Evolutionary conservation across 2,888 invertebrate species (phyloP), one percentile per base, ranked within the genome.

Genomic region (Pediacus dermestoides): DNA sequence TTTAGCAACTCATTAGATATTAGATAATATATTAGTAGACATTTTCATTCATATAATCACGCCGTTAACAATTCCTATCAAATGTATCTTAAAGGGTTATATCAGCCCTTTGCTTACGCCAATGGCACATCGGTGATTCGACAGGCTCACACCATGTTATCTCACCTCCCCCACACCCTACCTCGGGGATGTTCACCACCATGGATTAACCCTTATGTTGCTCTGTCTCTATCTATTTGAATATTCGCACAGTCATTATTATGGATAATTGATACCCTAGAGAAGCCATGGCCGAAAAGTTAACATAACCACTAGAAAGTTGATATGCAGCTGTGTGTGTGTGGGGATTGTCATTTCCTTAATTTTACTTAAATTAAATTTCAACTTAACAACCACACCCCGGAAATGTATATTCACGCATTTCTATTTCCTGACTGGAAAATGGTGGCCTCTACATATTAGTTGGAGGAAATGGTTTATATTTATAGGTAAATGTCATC

Each of bases 1-100:
- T 39, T 36, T 35, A 35, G 36, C 38, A 42, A 30, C 40, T 43
- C 42, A 42, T 42, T 42, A 47, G 42, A 46, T 47, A 57, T 54
- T 56, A 60, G 55, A 61, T 56, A n/a, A n/a, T n/a, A n/a, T n/a
- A n/a, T n/a, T 57, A 61, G 50, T 44, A 44, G 60, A 57, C 65
- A 63, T 64, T 64, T 64, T 64, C 64, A 61, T 63, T 62, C 58
- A 60, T n/a, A n/a, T 66, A 65, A 66, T 64, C 63, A 59, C 62
- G 50, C 61, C 61, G 63, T 66, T 66, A 66, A 63, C 64, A 63
- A 61, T 64, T 59, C 62, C 57, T 65, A 66, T 66, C 65, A 58
- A 56, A 55, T 56, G 54, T 57, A 61, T 63, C 60, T 61, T 30
- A 57, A 62, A 60, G 60, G 63, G 61, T 60, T 55, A 55, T 55